Conservation (phyloP, 2,888 invertebrate species). For the Torymus auratus region DNA sequence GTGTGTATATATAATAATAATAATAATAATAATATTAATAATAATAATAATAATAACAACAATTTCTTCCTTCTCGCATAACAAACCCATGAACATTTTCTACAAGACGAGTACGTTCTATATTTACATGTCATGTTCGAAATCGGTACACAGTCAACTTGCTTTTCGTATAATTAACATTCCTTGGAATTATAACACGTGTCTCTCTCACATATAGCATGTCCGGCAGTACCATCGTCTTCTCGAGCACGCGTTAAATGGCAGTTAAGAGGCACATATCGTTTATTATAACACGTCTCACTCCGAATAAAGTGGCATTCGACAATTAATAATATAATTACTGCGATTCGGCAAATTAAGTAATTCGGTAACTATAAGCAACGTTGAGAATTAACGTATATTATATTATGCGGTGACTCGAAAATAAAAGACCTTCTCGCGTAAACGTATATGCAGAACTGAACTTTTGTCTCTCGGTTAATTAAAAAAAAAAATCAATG, state of each 20-base stretch:
- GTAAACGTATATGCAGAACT: constrained; percentile 17
- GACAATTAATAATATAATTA: not conserved
- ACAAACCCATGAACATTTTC: constrained; percentile 74
- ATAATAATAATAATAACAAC: constrained; percentile 68
- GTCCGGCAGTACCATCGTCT: constrained; percentile 71
- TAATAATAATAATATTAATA: constrained; percentile 49
- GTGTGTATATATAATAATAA: constrained; percentile 47
- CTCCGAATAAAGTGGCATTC: not conserved
- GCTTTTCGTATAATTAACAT: constrained; percentile 70
- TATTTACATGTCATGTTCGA: constrained; percentile 67
- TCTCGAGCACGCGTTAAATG: constrained; percentile 60
- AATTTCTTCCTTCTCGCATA: constrained; percentile 70
- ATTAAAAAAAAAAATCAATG: not conserved
- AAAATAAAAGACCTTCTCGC: constrained; percentile 22
- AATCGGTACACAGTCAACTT: constrained; percentile 66
- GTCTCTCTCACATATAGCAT: constrained; percentile 33
- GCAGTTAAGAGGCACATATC: constrained; percentile 57
- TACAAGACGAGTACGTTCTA: constrained; percentile 62
- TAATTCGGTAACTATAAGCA: no score
- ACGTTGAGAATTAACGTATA: not conserved
- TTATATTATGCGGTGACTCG: not conserved
- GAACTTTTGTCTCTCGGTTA: not conserved
- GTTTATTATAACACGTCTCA: not conserved
- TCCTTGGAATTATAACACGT: constrained; percentile 65
- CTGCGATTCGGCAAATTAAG: no score